Conservation (phyloP, 2,113 vertebrate species). For the Zingel zingel region DNA sequence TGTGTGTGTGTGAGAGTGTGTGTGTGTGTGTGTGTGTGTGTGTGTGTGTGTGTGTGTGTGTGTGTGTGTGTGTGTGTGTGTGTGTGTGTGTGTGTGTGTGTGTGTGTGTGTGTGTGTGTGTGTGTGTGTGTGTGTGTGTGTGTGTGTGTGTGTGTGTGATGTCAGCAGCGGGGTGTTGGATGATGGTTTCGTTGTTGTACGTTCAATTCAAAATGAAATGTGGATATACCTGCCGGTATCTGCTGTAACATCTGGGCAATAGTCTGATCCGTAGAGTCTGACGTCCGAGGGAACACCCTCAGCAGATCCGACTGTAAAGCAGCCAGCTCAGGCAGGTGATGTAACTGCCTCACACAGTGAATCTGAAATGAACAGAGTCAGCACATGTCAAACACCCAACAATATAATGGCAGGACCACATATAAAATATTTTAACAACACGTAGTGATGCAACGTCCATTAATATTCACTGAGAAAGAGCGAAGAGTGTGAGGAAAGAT, state of each 20-base stretch:
- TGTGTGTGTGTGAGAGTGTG: too few species aligned
- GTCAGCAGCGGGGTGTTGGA: too few species aligned
- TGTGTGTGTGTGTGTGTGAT: neutral
- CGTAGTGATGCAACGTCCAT: too few species aligned
- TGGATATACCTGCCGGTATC: conserved; percentile 63
- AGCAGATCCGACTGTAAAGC: conserved; percentile 79
- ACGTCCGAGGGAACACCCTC: conserved; percentile 57
- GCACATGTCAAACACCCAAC: neutral
- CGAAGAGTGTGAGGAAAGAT: neutral
- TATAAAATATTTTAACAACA: neutral
- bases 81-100: too few species aligned
- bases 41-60: too few species aligned
- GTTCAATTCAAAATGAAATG: neutral
- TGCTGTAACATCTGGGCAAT: conserved; percentile 68
- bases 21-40: too few species aligned
- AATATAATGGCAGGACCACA: neutral
- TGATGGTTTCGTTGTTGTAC: neutral
- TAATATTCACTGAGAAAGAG: neutral
- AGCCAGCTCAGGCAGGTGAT: conserved; percentile 77
- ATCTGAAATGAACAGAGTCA: conserved; percentile 60
- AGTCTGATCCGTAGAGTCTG: conserved; percentile 32
- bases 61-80: too few species aligned
- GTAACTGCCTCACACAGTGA: conserved; percentile 70
- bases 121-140: too few species aligned
- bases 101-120: too few species aligned